Conservation (phyloP, 2,888 invertebrate species). For the Xanthostigma xanthostigma region DNA sequence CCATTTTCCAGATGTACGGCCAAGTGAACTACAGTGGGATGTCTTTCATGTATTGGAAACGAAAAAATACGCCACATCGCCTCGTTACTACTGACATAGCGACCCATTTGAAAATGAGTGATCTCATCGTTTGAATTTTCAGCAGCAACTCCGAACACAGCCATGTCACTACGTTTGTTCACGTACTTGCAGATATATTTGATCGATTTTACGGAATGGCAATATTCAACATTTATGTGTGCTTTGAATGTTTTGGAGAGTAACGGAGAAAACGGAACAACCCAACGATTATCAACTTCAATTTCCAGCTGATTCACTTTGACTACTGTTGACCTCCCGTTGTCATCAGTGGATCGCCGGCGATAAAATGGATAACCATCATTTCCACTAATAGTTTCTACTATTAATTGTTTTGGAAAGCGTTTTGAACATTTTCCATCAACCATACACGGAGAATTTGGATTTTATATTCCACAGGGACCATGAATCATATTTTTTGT, state of each 20-base stretch:
- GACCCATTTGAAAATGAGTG: conserved; percentile 14
- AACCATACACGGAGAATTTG: conserved; percentile 25
- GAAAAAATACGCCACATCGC: conserved; percentile 16
- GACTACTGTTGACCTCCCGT: conserved; percentile 12
- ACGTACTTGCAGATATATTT: conserved; percentile 25
- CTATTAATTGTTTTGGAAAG: conserved; percentile 8
- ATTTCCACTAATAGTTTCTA: conserved; percentile 14
- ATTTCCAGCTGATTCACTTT: conserved; percentile 12
- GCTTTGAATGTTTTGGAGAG: conserved; percentile 19
- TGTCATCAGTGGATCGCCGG: conserved; percentile 14
- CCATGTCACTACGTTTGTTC: conserved; percentile 26
- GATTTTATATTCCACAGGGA: conserved; percentile 24
- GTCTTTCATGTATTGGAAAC: conserved; percentile 16
- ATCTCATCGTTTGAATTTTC: conserved; percentile 17
- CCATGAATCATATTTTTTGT: conserved; percentile 26
- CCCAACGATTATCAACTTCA: conserved; percentile 20
- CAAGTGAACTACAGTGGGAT: conserved; percentile 18
- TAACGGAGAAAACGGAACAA: conserved; percentile 22
- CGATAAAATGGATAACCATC: conserved; percentile 11
- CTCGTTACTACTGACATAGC: conserved; percentile 17
- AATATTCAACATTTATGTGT: conserved; percentile 27
- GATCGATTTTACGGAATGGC: conserved; percentile 20
- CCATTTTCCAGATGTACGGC: conserved; percentile 4
- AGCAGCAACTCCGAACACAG: conserved; percentile 18
- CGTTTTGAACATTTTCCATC: conserved; percentile 21